phyloP scores from a whole-genome alignment of 2,113 vertebrate genomes.

The Narcine bancroftii region DNA sequence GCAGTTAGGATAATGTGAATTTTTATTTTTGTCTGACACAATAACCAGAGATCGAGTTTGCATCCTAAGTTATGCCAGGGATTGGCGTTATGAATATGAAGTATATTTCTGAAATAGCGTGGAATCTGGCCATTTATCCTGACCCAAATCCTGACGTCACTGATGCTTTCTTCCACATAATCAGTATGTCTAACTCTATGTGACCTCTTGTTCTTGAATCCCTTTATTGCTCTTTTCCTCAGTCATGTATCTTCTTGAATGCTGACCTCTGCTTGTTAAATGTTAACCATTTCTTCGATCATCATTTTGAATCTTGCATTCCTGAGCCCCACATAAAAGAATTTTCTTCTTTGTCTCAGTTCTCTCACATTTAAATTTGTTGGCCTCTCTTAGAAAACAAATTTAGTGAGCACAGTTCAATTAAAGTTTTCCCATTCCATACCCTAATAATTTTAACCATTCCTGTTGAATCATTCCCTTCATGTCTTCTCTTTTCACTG shows the following conservation, averaged over 20 bases:
- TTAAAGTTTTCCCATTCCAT: neutral
- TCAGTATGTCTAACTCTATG: neutral
- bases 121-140: neutral
- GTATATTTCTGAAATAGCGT: neutral
- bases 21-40: neutral
- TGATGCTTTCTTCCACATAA: neutral
- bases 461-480: neutral
- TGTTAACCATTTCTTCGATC: neutral
- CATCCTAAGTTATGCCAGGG: neutral
- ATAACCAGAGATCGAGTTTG: neutral
- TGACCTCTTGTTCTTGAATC: neutral
- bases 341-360: neutral
- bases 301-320: neutral
- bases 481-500: neutral
- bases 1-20: neutral
- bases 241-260: neutral
- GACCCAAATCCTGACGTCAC: neutral
- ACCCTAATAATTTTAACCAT: neutral
- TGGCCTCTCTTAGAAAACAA: neutral
- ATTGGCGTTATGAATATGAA: neutral
- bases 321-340: neutral
- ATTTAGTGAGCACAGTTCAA: neutral
- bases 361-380: neutral
- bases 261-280: neutral
- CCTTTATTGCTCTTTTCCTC: neutral